phyloP scores from a whole-genome alignment of 2,113 vertebrate genomes.

The Salvator merianae region DNA sequence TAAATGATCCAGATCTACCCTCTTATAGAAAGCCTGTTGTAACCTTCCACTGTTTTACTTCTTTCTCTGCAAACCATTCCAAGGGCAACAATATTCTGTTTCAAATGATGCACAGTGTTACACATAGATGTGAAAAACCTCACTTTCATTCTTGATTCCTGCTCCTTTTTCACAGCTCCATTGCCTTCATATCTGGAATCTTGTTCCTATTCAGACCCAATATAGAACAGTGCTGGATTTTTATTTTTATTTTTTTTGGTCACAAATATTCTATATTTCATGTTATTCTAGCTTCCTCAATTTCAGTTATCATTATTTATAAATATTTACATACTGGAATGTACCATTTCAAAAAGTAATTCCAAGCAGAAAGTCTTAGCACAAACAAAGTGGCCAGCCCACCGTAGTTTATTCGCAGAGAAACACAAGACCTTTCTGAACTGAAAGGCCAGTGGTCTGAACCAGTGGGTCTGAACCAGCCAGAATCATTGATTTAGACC shows the following conservation, averaged over 20 bases:
- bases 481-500: no score
- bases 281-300: background rate
- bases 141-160: background rate
- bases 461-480: no score
- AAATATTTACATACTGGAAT: no score
- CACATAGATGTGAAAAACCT: background rate
- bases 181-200: background rate
- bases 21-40: conserved; percentile 29
- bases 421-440: no score
- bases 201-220: background rate
- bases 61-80: background rate
- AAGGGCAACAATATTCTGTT: conserved; percentile 19
- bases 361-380: no score
- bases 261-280: background rate
- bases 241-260: background rate
- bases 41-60: conserved; percentile 13
- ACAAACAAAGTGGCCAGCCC: no score
- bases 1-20: conserved; percentile 15
- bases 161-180: background rate
- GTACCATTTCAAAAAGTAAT: no score
- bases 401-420: no score
- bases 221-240: background rate
- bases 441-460: no score
- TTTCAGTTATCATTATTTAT: no score
- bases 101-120: background rate